These are phyloP conservation scores for Spisula subtruncata DNA, from an alignment of 2,888 invertebrate genomes.

Conservation along the genomic window DNA sequence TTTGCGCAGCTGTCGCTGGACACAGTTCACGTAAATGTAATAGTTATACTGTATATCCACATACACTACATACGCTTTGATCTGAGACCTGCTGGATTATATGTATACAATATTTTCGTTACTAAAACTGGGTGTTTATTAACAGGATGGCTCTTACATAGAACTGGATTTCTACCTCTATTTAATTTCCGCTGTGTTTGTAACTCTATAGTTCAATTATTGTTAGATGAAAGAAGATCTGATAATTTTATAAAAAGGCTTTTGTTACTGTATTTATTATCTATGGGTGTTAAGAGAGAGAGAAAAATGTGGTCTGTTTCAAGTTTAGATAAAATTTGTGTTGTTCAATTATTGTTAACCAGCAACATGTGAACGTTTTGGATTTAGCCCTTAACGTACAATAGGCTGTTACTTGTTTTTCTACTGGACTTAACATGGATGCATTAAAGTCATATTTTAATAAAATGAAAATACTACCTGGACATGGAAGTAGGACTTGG, in stretches of 20 bases:
- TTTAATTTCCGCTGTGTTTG: neutral
- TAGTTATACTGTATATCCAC: too few species aligned
- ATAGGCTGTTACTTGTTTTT: neutral
- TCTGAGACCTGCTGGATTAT: neutral
- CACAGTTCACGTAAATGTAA: neutral
- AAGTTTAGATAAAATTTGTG: neutral
- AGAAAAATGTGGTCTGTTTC: neutral
- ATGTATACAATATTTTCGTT: neutral
- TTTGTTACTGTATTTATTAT: conserved; percentile 2
- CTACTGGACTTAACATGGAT: conserved; percentile 74
- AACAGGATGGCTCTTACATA: neutral
- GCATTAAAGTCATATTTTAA: conserved; percentile 82
- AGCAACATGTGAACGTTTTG: neutral
- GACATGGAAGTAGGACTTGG: conserved; percentile 69
- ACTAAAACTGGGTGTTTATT: neutral
- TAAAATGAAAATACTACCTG: conserved; percentile 74
- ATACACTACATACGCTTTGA: too few species aligned
- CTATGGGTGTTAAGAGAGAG: neutral
- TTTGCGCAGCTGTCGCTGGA: conserved; percentile 8
- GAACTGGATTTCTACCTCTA: neutral
- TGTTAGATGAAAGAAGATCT: conserved; percentile 4
- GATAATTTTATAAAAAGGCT: neutral
- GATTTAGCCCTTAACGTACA: too few species aligned
- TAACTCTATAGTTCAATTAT: conserved; percentile 7
- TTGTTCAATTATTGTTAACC: neutral